phyloP scores from a whole-genome alignment of 2,797 vertebrate species.

The Acrossocheilus fasciatus region DNA sequence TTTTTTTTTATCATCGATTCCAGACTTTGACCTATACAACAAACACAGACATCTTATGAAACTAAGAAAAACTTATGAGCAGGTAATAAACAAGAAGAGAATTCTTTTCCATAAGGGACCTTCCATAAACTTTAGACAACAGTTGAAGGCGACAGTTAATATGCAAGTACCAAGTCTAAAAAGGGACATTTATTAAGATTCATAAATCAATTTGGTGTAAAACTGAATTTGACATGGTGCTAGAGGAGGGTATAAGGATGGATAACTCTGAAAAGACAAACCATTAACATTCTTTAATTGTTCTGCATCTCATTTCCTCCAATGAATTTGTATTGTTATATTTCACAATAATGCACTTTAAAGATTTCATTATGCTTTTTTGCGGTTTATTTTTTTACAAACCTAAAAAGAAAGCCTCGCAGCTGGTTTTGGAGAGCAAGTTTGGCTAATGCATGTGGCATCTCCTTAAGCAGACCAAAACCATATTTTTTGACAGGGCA shows the following conservation, averaged over 20 bases:
- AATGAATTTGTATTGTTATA: not conserved
- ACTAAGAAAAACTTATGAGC: constrained; percentile 6
- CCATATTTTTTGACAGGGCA: constrained; percentile 40
- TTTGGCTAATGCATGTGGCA: constrained; percentile 41
- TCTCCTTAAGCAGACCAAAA: constrained; percentile 19
- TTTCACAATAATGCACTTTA: not conserved
- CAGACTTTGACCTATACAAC: constrained; percentile 29
- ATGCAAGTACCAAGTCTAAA: not conserved
- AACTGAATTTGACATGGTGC: not conserved
- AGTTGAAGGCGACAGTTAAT: not conserved
- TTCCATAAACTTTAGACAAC: not conserved
- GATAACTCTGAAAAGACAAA: constrained; percentile 15
- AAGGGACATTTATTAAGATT: not conserved
- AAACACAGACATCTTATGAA: constrained; percentile 34
- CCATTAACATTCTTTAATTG: not conserved
- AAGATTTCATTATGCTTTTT: not conserved
- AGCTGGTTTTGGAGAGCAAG: constrained; percentile 31
- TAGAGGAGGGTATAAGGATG: not conserved
- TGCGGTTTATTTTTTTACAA: not conserved
- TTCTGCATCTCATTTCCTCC: not conserved
- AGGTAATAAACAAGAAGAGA: not conserved
- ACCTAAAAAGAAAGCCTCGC: constrained; percentile 38
- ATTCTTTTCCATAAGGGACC: not conserved
- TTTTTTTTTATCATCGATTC: constrained; percentile 36
- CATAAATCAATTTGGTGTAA: not conserved